Evolutionary conservation across 2,888 invertebrate genomes (phyloP), one percentile per base, ranked within the genome.

Genomic region (Neria commutata): DNA sequence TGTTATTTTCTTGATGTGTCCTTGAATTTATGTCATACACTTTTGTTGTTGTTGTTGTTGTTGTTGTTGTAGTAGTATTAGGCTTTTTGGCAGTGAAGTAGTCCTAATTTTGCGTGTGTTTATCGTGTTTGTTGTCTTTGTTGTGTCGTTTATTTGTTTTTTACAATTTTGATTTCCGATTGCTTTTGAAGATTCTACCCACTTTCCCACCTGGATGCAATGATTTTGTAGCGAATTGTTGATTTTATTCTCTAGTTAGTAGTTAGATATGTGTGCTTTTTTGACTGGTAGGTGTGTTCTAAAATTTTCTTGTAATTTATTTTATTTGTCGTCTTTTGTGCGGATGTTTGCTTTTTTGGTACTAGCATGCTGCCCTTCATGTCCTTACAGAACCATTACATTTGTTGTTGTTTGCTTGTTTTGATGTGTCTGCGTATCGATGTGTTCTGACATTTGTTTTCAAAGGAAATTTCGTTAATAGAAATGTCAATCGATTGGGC

Each of bases 111-210:
- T 21, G 33, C 19, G 23, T 52, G 24, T 40, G 37, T 40, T 52
- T 23, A 14, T 37, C 5, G n/a, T 17, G 16, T 17, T 17, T 23
- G 47, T 47, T 47, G 34, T 14, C 33, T 53, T 53, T n/a, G 42
- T 24, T 40, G 25, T 37, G 40, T 40, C n/a, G 24, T 40, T 54
- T 46, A 34, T 34, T 55, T 26, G 17, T 17, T 49, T 37, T 55
- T 26, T 53, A 25, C 48, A 42, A 55, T 48, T 55, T 55, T 40
- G 48, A 55, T 55, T 55, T 55, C 54, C 40, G 48, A 55, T 55
- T 55, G 47, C 54, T 25, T 37, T 24, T 40, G 37, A 55, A 55
- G 11, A 29, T 29, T 6, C 29, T 11, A 11, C 29, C 29, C 29
- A 11, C 29, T 8, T 29, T 11, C 29, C 29, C 6, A 6, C 29